Evolutionary conservation across 2,888 invertebrate genomes (phyloP).

Genomic region (Plagiodera versicolora): DNA sequence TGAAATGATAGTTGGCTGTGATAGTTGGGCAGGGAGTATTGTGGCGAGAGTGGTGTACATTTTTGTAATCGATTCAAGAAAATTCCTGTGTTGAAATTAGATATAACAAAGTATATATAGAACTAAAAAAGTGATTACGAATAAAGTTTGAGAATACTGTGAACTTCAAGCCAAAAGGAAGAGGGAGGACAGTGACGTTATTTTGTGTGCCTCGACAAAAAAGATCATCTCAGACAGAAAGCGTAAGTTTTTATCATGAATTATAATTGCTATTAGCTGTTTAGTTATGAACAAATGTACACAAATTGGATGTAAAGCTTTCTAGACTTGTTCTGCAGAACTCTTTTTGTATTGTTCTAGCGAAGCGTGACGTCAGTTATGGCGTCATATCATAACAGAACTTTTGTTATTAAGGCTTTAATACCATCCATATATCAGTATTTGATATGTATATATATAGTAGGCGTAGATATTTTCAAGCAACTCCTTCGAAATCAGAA

Average conservation of each 20-base stretch:
- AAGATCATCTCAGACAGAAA: conserved; percentile 61
- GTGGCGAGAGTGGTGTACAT: too few species aligned
- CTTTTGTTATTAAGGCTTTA: not conserved
- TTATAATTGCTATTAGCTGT: not conserved
- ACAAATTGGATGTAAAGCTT: not conserved
- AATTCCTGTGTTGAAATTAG: too few species aligned
- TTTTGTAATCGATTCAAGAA: too few species aligned
- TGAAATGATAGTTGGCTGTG: too few species aligned
- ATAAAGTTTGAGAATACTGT: not conserved
- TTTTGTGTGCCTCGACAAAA: conserved; percentile 65
- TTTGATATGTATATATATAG: not conserved
- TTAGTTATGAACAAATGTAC: not conserved
- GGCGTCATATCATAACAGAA: conserved; percentile 18
- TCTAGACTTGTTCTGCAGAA: not conserved
- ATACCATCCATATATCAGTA: conserved; percentile 1
- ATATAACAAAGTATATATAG: not conserved
- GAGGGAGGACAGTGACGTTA: conserved; percentile 58
- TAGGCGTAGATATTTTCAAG: not conserved
- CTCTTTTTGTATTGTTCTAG: not conserved
- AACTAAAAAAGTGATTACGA: not conserved
- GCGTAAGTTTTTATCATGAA: conserved; percentile 53
- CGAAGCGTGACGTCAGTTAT: conserved; percentile 11
- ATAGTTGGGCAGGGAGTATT: too few species aligned
- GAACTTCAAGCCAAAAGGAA: conserved; percentile 7
- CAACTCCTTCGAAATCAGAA: too few species aligned